phyloP scores from a whole-genome alignment of 2,113 vertebrate genomes.

The Nothoprocta perdicaria region DNA sequence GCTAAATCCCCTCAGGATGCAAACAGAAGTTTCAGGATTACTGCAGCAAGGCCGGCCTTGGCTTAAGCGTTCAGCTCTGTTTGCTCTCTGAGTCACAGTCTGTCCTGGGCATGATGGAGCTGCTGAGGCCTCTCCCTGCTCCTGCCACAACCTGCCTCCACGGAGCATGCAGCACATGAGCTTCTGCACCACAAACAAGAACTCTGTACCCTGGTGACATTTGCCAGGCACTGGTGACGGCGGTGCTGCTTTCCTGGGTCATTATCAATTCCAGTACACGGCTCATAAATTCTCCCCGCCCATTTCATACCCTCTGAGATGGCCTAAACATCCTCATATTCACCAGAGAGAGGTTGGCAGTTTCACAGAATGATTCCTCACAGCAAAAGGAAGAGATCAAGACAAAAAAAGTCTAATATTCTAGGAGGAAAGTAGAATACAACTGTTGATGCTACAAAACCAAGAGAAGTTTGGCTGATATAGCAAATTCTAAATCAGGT shows the following conservation, averaged over 20 bases:
- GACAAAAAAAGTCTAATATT: neutral
- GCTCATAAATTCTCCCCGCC: neutral
- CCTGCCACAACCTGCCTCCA: slow-evolving; percentile 44
- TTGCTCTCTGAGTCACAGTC: slow-evolving; percentile 52
- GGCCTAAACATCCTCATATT: neutral
- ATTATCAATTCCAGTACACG: neutral
- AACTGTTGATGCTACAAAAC: neutral
- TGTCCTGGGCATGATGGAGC: neutral
- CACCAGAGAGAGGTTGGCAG: fast-evolving
- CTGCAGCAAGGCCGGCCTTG: neutral
- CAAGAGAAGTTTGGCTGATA: neutral
- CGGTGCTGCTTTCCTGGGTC: neutral
- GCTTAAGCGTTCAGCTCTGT: neutral
- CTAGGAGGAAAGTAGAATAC: neutral
- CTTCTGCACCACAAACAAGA: neutral
- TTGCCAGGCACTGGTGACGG: neutral
- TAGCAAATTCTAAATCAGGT: neutral
- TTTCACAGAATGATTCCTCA: neutral
- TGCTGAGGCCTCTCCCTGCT: slow-evolving; percentile 25
- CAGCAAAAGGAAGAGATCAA: neutral
- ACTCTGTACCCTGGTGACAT: neutral
- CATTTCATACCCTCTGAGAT: neutral
- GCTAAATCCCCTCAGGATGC: neutral
- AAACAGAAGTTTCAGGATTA: neutral
- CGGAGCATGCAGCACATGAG: neutral